Percentiles rank a stretch among this genome's conserved stretches.
phyloP scores from a whole-genome alignment of 1,140 invertebrate species.

The Listronotus bonariensis region DNA sequence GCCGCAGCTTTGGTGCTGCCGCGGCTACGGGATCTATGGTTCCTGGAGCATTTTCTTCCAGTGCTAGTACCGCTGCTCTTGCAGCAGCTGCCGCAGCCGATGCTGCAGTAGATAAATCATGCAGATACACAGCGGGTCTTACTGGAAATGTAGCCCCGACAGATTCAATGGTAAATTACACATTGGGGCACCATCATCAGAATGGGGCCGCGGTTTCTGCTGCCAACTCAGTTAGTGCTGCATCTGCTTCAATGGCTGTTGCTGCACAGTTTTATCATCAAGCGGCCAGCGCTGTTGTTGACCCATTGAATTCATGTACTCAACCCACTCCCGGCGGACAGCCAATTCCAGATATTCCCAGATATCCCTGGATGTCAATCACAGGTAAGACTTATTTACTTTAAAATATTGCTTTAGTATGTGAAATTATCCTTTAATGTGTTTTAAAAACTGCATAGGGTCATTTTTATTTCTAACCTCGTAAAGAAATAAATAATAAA shows the following conservation, averaged over 20 bases:
- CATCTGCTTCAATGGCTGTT: slow-evolving; percentile 75
- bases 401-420: too few relatives aligned
- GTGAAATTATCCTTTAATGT: too few relatives aligned
- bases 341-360: slow-evolving; percentile 81
- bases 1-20: slow-evolving; percentile 68
- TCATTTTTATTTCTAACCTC: too few relatives aligned
- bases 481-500: too few relatives aligned
- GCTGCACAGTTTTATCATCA: slow-evolving; percentile 89
- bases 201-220: slow-evolving; percentile 69
- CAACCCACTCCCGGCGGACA: slow-evolving; percentile 72
- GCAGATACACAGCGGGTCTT: slow-evolving; percentile 72
- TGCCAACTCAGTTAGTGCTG: slow-evolving; percentile 65
- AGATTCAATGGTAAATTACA: slow-evolving; percentile 82
- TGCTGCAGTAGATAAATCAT: slow-evolving; percentile 72
- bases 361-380: slow-evolving; percentile 97
- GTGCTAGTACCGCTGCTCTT: slow-evolving; percentile 59
- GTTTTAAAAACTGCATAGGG: too few relatives aligned
- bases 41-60: slow-evolving; percentile 63
- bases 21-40: slow-evolving; percentile 68
- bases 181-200: slow-evolving; percentile 74
- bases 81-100: slow-evolving; percentile 68
- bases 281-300: slow-evolving; percentile 70
- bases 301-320: slow-evolving; percentile 66
- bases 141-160: slow-evolving; percentile 67
- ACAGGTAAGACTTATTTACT: slow-evolving; percentile 71